These are phyloP conservation scores for Meleagris gallopavo DNA, from an alignment of 2,113 vertebrate species.

Conservation along the genomic window DNA sequence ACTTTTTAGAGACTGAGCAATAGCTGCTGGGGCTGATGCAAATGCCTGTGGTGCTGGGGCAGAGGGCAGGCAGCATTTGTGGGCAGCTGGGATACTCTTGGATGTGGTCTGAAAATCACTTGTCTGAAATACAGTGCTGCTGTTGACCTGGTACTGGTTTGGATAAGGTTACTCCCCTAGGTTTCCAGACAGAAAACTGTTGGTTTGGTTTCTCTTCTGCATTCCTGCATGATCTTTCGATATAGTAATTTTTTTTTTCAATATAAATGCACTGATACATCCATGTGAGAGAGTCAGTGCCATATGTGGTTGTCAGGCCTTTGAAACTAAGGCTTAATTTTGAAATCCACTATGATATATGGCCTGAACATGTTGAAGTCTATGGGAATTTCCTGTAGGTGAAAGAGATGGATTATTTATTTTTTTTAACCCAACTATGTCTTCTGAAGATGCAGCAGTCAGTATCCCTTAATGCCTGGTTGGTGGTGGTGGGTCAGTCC, in stretches of 20 bases:
- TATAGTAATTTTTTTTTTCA: not conserved
- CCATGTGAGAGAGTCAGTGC: not conserved
- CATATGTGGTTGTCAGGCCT: not conserved
- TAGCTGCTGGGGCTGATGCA: not conserved
- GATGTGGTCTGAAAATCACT: not conserved
- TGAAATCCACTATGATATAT: not conserved
- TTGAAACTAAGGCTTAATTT: not conserved
- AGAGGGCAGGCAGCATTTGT: not conserved
- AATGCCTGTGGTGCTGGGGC: not conserved
- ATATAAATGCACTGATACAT: not conserved
- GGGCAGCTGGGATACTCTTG: not conserved
- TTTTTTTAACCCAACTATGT: not conserved
- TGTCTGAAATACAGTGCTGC: not conserved
- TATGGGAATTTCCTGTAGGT: not conserved
- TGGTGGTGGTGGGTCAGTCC: not conserved
- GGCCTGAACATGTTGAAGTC: not conserved
- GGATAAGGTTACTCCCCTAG: not conserved
- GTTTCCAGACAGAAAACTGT: not conserved
- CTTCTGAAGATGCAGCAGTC: not conserved
- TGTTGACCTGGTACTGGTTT: not conserved
- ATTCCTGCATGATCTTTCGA: not conserved
- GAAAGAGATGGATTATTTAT: not conserved
- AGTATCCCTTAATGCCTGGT: not conserved
- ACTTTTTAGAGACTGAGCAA: not conserved
- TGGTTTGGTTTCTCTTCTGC: not conserved